A percentile compares a stretch with the other conserved stretches of the same genome.
Conservation (phyloP, 2,797 vertebrate species). For the Spea hammondii region DNA sequence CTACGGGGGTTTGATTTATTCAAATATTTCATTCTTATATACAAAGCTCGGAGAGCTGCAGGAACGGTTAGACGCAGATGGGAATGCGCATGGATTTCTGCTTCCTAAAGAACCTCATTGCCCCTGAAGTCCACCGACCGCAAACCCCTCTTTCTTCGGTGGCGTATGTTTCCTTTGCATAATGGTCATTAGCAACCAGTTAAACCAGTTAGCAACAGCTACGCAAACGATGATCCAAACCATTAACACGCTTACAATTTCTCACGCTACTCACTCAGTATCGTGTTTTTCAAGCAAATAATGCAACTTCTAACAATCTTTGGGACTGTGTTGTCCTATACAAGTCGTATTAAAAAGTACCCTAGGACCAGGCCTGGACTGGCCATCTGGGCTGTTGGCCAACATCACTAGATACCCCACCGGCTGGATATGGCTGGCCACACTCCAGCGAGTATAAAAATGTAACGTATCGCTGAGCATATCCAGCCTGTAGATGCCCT, state of each 20-base stretch:
- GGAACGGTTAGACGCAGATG: slow-evolving; percentile 6
- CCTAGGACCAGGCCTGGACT: no score
- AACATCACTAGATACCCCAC: no score
- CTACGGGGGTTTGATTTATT: not conserved
- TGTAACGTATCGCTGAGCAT: no score
- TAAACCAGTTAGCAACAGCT: slow-evolving; percentile 35
- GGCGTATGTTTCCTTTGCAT: not conserved
- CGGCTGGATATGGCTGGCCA: no score
- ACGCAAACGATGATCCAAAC: slow-evolving; percentile 29
- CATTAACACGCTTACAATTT: slow-evolving; percentile 35
- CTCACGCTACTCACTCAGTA: not conserved
- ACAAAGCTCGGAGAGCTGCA: not conserved
- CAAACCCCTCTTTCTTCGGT: not conserved
- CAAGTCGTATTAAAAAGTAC: no score
- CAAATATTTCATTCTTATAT: slow-evolving; percentile 1
- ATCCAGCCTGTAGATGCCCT: no score
- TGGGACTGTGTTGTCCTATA: not conserved
- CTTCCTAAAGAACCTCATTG: not conserved
- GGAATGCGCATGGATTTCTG: not conserved
- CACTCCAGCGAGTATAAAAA: no score
- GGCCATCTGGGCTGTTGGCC: no score
- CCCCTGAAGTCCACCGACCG: not conserved
- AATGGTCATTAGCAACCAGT: slow-evolving; percentile 30
- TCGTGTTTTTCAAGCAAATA: no score
- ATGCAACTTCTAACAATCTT: not conserved